A percentile compares a stretch with the other conserved stretches of the same genome.
Conservation (phyloP, 2,888 invertebrate genomes). For the Tetranychus truncatus region DNA sequence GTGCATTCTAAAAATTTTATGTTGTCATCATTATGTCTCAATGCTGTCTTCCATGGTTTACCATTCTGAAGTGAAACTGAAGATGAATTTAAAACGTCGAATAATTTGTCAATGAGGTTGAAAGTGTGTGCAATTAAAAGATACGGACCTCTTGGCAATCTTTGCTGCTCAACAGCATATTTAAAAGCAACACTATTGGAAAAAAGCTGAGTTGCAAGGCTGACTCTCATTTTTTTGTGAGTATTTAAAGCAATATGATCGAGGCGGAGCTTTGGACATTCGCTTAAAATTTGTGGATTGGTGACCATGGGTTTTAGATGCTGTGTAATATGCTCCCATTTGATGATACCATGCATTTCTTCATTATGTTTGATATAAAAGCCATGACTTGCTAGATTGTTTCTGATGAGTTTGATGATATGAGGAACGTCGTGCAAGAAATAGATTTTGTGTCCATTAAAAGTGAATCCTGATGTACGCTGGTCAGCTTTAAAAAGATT, state of each 20-base stretch:
- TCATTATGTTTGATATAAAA: background rate
- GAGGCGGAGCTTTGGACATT: background rate
- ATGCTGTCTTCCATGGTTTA: slow-evolving; percentile 7
- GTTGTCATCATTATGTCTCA: background rate
- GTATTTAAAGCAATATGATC: background rate
- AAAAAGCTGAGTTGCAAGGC: slow-evolving; percentile 2
- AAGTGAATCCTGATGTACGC: background rate
- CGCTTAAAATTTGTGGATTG: background rate
- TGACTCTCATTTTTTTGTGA: background rate
- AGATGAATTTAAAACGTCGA: background rate
- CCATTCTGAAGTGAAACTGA: background rate
- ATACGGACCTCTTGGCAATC: background rate
- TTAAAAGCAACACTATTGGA: background rate
- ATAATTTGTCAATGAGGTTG: background rate
- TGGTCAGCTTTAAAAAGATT: background rate
- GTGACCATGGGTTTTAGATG: background rate
- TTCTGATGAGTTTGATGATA: background rate
- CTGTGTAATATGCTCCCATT: background rate
- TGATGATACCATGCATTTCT: background rate
- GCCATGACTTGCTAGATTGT: background rate
- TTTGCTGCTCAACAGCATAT: background rate
- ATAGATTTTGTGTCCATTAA: background rate
- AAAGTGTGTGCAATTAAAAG: background rate
- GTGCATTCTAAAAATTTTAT: too few species aligned
- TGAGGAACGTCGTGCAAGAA: background rate